These are phyloP conservation scores for Pardalotus punctatus DNA, from an alignment of 2,113 vertebrate genomes.

Conservation along the genomic window DNA sequence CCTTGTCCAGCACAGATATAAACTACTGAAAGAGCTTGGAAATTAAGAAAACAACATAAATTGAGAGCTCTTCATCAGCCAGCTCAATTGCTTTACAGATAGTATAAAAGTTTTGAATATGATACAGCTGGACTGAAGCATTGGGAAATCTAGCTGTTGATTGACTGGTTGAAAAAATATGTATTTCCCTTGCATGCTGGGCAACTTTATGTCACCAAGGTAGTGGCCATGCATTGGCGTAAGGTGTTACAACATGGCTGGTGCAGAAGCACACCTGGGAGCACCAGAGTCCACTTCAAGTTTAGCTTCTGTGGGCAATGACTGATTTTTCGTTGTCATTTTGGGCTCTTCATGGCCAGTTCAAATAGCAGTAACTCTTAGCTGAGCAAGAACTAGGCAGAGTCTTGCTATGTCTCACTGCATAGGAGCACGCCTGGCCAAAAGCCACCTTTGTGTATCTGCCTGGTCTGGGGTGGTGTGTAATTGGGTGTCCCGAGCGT, in stretches of 20 bases:
- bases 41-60: not conserved
- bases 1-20: not conserved
- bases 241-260: accelerated
- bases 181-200: not conserved
- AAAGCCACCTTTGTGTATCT: not conserved
- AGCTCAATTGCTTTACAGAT: not conserved
- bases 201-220: accelerated
- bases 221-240: not conserved
- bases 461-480: accelerated
- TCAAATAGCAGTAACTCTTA: not conserved
- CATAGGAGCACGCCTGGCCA: not conserved
- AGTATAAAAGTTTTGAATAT: not conserved
- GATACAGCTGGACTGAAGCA: not conserved
- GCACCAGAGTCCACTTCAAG: accelerated
- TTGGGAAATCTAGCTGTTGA: not conserved
- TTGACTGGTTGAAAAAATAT: not conserved
- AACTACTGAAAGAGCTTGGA: not conserved
- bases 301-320: not conserved
- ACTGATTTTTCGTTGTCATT: not conserved
- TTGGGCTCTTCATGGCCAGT: not conserved
- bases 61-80: not conserved
- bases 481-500: accelerated
- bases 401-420: not conserved
- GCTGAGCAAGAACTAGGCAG: not conserved
- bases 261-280: not conserved